Evolutionary conservation across 2,797 vertebrate genomes (phyloP), one percentile per base, ranked within the genome.

Genomic region (Pseudomugil gertrudae): DNA sequence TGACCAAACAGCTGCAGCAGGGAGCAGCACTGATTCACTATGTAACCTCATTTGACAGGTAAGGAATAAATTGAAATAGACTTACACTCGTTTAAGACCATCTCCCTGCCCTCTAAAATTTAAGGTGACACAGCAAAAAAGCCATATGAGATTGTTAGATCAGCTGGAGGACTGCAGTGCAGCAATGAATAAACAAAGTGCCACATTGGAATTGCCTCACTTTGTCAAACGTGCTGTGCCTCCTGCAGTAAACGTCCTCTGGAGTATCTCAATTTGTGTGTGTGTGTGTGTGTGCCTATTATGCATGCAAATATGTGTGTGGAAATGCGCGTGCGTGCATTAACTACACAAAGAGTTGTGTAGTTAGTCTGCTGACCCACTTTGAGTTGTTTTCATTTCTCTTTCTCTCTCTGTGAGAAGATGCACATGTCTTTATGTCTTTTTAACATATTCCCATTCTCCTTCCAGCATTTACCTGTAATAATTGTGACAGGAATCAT

Each of bases 401-500:
- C 70, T 78, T 81, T 86, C 79, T 84, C 74, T 81, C 69, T 19
- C 72, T 66, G 53, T 32, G 57, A 76, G 70, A 69, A 73, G 58
- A 78, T 74, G 74, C 51, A 53, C 69, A 26, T 70, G 70, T 51
- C 63, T 78, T 40, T 3, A 26, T 40, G 29, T 59, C 26, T 11
- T 53, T 57, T 48, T n/a, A 38, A 38, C 64, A 26, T 52, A 57
- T 63, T 82, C 66, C 60, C 21, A 11, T 60, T 80, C 72, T 78
- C 70, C 78, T 81, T 68, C 67, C 66, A 76, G 78, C 78, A 75
- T 82, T 89, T 82, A 90, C 87, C 85, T 85, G 50, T 75, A 69
- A 82, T 85, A 85, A 81, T 71, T 86, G 54, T 83, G 84, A 89
- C 76, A 88, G 83, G 77, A 88, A 89, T 90, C 70, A 58, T 69